phyloP scores from a whole-genome alignment of 2,888 invertebrate genomes.

The Phrixothrix hirtus region DNA sequence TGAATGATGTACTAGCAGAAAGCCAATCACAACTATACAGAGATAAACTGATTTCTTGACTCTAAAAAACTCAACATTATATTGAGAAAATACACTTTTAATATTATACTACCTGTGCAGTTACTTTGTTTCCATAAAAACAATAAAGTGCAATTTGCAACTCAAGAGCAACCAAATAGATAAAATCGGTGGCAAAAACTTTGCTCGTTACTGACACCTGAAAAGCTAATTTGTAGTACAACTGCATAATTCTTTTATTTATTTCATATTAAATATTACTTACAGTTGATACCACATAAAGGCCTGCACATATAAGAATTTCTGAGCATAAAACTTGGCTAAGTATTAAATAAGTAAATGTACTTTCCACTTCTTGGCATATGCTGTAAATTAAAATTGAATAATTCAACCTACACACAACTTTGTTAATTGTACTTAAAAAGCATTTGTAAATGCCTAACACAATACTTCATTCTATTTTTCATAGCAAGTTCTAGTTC shows the following conservation, averaged over 20 bases:
- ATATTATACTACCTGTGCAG: no score
- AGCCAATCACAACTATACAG: no score
- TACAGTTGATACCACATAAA: slow-evolving; percentile 39
- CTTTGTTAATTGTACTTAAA: no score
- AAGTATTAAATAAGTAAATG: slow-evolving; percentile 37
- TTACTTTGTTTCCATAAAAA: slow-evolving; percentile 39
- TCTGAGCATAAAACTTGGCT: slow-evolving; percentile 39
- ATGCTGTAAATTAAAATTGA: no score
- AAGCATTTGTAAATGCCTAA: neutral
- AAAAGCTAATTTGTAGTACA: no score
- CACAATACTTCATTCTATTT: neutral
- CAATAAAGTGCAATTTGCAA: slow-evolving; percentile 38
- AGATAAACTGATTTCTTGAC: no score
- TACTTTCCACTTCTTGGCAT: slow-evolving; percentile 36
- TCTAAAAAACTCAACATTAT: no score
- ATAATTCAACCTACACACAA: no score
- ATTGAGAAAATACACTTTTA: slow-evolving; percentile 18
- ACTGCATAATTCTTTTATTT: no score
- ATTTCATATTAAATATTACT: no score
- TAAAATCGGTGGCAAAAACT: slow-evolving; percentile 17
- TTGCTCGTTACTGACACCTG: slow-evolving; percentile 22
- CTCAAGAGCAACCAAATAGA: slow-evolving; percentile 36
- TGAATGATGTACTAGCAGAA: no score
- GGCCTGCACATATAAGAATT: slow-evolving; percentile 40
- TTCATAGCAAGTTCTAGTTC: neutral